Evolutionary conservation across 2,797 vertebrate species (phyloP), one percentile per base, ranked within the genome.

Genomic region (Podargus strigoides): DNA sequence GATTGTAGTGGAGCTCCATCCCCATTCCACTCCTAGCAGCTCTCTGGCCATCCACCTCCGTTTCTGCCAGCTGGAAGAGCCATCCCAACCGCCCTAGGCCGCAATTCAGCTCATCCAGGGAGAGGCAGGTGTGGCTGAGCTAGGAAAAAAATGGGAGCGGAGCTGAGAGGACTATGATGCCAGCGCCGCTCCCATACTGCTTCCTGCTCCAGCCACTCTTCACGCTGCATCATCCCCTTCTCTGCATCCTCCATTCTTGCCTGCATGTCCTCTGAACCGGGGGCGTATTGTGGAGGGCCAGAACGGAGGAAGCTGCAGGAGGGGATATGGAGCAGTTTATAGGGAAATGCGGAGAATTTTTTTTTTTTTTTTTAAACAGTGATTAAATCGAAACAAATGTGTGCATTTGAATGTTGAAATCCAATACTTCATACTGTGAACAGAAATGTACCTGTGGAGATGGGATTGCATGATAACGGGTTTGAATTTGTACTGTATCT

Each of bases 21-120:
- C 96, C 96, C 96, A 96, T 96, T 96, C 96, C 96, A 96, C 96
- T 96, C 96, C 96, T 96, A 96, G 96, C 96, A 96, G 96, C 96
- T 96, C 96, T 96, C 96, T 96, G 96, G 96, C 96, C 96, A 96
- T 94, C 96, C 96, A 92, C 96, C 96, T 89, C 82, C 95, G 44
- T 85, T 66, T 64, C 50, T 78, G 83, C 93, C 89, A 28, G 67
- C 76, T 28, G 75, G 19, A 87, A 56, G 50, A 91, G 28, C 34
- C 62, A 55, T 85, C 78, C 73, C 93, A 87, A 50, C 64, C 3
- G 63, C 92, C 92, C 39, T 55, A 6, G 87, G 87, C 85, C 63
- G 83, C 44, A 18, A 8, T 11, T 28, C 47, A 73, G 59, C 75
- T 83, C 23, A 0, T 64, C 79, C 82, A 88, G 90, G 89, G 88